Evolutionary conservation across 2,888 invertebrate genomes (phyloP).

Genomic region (Microplitis deprimator): DNA sequence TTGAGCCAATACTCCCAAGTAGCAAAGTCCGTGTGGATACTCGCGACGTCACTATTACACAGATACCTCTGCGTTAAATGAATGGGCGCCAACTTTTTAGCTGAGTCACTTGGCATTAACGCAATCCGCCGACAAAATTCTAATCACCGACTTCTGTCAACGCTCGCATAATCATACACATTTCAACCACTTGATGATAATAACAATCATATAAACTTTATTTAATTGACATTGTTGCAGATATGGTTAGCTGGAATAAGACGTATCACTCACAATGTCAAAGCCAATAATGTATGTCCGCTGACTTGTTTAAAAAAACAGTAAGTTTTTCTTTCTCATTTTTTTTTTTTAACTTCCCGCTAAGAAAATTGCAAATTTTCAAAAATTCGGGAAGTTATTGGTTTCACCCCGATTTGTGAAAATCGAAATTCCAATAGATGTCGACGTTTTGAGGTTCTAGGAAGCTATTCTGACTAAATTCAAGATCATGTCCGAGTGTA

Average conservation of each 20-base stretch:
- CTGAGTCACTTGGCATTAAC: slow-evolving; percentile 1
- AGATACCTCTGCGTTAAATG: background rate
- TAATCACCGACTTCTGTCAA: background rate
- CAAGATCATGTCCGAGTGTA: too few species aligned
- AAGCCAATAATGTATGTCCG: slow-evolving; percentile 99
- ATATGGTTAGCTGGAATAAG: slow-evolving; percentile 96
- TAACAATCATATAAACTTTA: background rate
- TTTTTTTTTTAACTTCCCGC: too few species aligned
- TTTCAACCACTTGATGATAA: background rate
- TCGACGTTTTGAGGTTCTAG: too few species aligned
- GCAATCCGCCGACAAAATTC: background rate
- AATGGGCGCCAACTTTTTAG: background rate
- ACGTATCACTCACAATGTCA: slow-evolving; percentile 97
- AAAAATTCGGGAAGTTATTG: too few species aligned
- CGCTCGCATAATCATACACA: background rate
- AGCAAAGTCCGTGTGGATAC: background rate
- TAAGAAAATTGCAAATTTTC: too few species aligned
- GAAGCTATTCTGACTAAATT: too few species aligned
- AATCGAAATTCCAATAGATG: too few species aligned
- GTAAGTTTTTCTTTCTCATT: slow-evolving; percentile 79
- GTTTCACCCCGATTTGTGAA: too few species aligned
- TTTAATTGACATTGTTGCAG: slow-evolving; percentile 73
- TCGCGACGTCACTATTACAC: background rate
- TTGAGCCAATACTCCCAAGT: background rate
- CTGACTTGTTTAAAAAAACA: slow-evolving; percentile 99